Evolutionary conservation across 53 echinoderm and acorn worm genomes (phyloP), one percentile per base, ranked within the genome.

Genomic region (Paracentrotus lividus): DNA sequence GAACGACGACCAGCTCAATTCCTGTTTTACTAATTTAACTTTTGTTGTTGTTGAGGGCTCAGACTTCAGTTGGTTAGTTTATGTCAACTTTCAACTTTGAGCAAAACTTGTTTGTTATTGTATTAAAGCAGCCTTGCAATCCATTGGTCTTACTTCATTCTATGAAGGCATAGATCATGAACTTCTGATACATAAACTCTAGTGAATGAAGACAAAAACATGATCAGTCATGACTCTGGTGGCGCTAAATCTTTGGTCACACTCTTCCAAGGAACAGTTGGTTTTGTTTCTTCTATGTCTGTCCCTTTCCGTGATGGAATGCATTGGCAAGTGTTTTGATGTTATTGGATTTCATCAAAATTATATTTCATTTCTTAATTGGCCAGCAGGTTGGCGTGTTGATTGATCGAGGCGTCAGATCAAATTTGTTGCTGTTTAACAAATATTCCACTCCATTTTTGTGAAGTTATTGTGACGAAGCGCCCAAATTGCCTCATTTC

Each of bases 231-330:
- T 20, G 20, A 42, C 18, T 42, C n/a, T 38, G 40, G 16, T 76
- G 76, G 21, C 8, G 36, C 42, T 3, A 42, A 40, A 5, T 9
- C 21, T 36, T 42, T 2, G 76, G 38, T 36, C 81, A 45, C 12
- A 81, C 44, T 47, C 47, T 47, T 47, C 27, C 9, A 3, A 12
- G 47, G 26, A n/a, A 81, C 81, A 47, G 3, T 4, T 23, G 23
- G 24, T 10, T 81, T 81, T 12, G 23, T 44, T n/a, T 47, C 23
- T 9, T 81, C 27, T 47, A 47, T 49, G 47, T 81, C 21, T 44
- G 81, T 47, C n/a, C 13, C 47, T 26, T 32, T 81, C n/a, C 81
- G 33, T 81, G 81, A 45, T 81, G 81, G 81, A 81, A 81, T 81
- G 81, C 24, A 10, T 81, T 45, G 33, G 47, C 81, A 47, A 81